phyloP scores from a whole-genome alignment of 2,888 invertebrate species.

The Bombylius major region DNA sequence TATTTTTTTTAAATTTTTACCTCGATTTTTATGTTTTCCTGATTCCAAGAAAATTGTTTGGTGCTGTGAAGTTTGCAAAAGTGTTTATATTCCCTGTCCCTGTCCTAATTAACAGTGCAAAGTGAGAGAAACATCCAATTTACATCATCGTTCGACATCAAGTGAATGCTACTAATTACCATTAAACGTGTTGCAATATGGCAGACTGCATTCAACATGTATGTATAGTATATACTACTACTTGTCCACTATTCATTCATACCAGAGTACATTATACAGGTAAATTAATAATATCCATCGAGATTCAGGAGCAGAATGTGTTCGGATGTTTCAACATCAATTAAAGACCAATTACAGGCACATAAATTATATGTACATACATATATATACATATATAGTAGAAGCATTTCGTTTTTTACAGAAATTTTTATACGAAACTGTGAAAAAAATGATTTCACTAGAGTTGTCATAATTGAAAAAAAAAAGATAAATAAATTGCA shows the following conservation, averaged over 20 bases:
- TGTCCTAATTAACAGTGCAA: slow-evolving; percentile 8
- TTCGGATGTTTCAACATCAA: slow-evolving; percentile 7
- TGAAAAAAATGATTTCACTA: too few species aligned
- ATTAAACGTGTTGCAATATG: slow-evolving; percentile 6
- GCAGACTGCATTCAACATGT: neutral
- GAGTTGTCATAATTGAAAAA: too few species aligned
- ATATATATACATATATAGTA: too few species aligned
- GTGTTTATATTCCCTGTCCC: slow-evolving; percentile 1
- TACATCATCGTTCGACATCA: slow-evolving; percentile 16
- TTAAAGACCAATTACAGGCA: slow-evolving; percentile 7
- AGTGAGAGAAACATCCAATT: slow-evolving; percentile 16
- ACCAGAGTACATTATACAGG: neutral
- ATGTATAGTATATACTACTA: neutral
- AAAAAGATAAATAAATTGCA: too few species aligned
- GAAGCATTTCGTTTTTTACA: neutral
- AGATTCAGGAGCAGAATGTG: slow-evolving; percentile 1
- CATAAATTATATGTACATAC: slow-evolving; percentile 7
- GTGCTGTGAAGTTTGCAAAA: neutral
- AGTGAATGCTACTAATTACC: slow-evolving; percentile 17
- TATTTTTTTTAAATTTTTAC: neutral
- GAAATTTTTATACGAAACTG: too few species aligned
- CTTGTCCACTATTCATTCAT: neutral
- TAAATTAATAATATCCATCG: slow-evolving; percentile 3
- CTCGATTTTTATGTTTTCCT: neutral
- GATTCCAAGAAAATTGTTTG: neutral